Conservation (phyloP, 2,888 invertebrate species). For the Caenorhabditis parvicauda region DNA sequence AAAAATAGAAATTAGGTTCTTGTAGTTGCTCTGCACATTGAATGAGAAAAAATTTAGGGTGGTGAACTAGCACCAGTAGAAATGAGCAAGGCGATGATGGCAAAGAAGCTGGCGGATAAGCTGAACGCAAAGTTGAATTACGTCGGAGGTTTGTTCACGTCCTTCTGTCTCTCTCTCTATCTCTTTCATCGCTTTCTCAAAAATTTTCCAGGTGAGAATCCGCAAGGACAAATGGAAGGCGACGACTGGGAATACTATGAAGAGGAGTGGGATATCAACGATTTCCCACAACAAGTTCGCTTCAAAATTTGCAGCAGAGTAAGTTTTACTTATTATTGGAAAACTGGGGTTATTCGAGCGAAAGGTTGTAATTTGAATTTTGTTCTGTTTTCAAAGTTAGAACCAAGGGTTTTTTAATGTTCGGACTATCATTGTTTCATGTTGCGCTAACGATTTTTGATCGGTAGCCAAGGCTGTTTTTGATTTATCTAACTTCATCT, state of each 20-base stretch:
- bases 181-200: neutral
- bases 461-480: neutral
- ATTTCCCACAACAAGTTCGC: constrained; percentile 97
- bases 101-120: constrained; percentile 93
- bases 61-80: constrained; percentile 21
- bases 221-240: constrained; percentile 64
- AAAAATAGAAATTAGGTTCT: too few species aligned
- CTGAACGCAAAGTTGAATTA: constrained; percentile 95
- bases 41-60: too few species aligned
- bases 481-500: neutral
- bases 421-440: too few species aligned
- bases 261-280: constrained; percentile 98
- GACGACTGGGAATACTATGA: constrained; percentile 79
- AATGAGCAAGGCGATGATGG: constrained; percentile 80
- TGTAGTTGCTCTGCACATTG: too few species aligned
- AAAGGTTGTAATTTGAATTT: too few species aligned
- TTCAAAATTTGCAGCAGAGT: constrained; percentile 81
- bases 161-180: neutral
- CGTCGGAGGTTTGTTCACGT: constrained; percentile 66
- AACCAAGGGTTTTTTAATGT: neutral
- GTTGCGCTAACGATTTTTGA: too few species aligned
- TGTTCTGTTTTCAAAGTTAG: neutral
- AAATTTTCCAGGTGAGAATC: constrained; percentile 13
- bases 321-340: neutral
- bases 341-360: neutral